These are phyloP conservation scores for Drosophila mimica DNA, from an alignment of 2,888 invertebrate genomes.

Conservation along the genomic window DNA sequence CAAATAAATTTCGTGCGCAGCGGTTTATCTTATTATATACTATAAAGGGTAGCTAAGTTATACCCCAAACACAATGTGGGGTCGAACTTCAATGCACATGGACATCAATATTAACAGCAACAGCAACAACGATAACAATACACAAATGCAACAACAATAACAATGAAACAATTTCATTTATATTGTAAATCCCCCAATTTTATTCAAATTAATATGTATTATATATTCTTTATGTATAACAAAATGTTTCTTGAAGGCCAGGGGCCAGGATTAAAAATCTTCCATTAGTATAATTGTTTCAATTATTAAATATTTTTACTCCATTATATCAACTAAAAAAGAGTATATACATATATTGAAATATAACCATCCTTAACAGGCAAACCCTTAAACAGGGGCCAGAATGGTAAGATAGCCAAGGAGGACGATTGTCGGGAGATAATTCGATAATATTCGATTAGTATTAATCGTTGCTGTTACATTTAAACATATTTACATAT, in stretches of 20 bases:
- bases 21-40: slow-evolving; percentile 42
- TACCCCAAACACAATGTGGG: slow-evolving; percentile 38
- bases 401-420: neutral
- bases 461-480: too few species aligned
- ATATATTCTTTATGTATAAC: neutral
- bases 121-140: slow-evolving; percentile 9
- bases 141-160: slow-evolving; percentile 46
- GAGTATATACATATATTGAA: neutral
- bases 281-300: neutral
- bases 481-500: too few species aligned
- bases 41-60: slow-evolving; percentile 30
- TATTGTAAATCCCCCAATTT: slow-evolving; percentile 27
- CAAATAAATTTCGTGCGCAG: slow-evolving; percentile 13
- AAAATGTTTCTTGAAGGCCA: neutral
- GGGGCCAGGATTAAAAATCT: too few species aligned
- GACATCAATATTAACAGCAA: slow-evolving; percentile 1
- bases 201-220: neutral
- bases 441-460: too few species aligned
- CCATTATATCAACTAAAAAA: too few species aligned
- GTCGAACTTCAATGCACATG: slow-evolving; percentile 1
- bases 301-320: neutral
- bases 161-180: slow-evolving; percentile 33
- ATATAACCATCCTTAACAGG: too few species aligned
- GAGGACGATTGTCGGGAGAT: too few species aligned
- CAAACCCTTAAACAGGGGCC: too few species aligned